Evolutionary conservation across 2,888 invertebrate genomes (phyloP).

Genomic region (Heliconius aoede): DNA sequence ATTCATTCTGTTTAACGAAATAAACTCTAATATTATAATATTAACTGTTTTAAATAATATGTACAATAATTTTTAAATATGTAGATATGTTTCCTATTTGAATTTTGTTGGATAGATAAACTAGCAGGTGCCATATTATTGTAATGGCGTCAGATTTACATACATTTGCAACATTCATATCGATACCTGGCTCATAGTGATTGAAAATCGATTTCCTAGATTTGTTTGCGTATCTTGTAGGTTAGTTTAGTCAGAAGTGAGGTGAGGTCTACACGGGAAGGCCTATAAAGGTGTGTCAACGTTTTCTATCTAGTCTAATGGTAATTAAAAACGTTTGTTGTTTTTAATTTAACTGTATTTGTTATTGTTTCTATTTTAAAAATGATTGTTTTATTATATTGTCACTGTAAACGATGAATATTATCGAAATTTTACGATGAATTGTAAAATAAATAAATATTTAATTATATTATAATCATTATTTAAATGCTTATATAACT

Average conservation of each 20-base stretch:
- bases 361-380: not conserved
- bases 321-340: not conserved
- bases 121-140: constrained; percentile 4
- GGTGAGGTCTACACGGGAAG: constrained; percentile 3
- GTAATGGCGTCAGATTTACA: not conserved
- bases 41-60: constrained; percentile 1
- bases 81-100: not conserved
- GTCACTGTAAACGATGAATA: not conserved
- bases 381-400: not conserved
- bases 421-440: no score
- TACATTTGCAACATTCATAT: constrained; percentile 25
- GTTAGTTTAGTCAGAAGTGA: constrained; percentile 22
- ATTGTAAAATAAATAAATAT: not conserved
- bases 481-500: no score
- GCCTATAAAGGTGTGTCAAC: constrained; percentile 17
- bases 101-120: constrained; percentile 17
- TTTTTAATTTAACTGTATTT: not conserved
- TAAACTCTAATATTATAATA: not conserved
- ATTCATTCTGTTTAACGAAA: constrained; percentile 12
- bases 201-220: constrained; percentile 28
- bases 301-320: constrained; percentile 22
- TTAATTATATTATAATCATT: not conserved
- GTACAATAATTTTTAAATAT: not conserved
- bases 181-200: constrained; percentile 14
- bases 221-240: constrained; percentile 26